Evolutionary conservation across 2,888 invertebrate species (phyloP).

Genomic region (Apotomis turbidana): DNA sequence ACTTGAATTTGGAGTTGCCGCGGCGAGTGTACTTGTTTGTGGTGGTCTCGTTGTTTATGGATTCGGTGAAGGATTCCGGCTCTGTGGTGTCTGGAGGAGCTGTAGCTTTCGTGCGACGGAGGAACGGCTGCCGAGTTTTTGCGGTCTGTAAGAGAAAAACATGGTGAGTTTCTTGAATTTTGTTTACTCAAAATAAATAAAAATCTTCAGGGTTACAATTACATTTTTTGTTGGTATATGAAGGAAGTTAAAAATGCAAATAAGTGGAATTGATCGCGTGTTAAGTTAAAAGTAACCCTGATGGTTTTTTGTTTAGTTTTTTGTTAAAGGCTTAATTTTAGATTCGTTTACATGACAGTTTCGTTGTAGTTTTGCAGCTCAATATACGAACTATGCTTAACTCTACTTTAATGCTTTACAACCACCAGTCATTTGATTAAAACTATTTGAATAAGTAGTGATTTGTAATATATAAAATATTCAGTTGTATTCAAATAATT

Average conservation of each 20-base stretch:
- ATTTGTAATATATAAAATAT: neutral
- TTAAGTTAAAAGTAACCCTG: slow-evolving; percentile 29
- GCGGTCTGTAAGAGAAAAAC: slow-evolving; percentile 59
- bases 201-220: slow-evolving; percentile 20
- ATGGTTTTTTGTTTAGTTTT: slow-evolving; percentile 29
- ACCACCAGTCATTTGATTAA: neutral
- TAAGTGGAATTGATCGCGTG: slow-evolving; percentile 29
- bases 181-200: neutral
- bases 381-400: neutral
- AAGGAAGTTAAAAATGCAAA: slow-evolving; percentile 37
- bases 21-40: slow-evolving; percentile 63
- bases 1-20: slow-evolving; percentile 59
- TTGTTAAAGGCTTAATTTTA: slow-evolving; percentile 28
- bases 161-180: slow-evolving; percentile 53
- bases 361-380: slow-evolving; percentile 19
- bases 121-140: slow-evolving; percentile 67
- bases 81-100: slow-evolving; percentile 64
- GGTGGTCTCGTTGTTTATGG: slow-evolving; percentile 58
- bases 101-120: slow-evolving; percentile 74
- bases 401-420: neutral
- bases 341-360: slow-evolving; percentile 36
- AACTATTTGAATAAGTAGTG: neutral
- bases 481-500: too few species aligned
- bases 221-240: neutral
- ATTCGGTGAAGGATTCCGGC: slow-evolving; percentile 50